Evolutionary conservation across 2,113 vertebrate genomes (phyloP).

Genomic region (Epinephelus fuscoguttatus): DNA sequence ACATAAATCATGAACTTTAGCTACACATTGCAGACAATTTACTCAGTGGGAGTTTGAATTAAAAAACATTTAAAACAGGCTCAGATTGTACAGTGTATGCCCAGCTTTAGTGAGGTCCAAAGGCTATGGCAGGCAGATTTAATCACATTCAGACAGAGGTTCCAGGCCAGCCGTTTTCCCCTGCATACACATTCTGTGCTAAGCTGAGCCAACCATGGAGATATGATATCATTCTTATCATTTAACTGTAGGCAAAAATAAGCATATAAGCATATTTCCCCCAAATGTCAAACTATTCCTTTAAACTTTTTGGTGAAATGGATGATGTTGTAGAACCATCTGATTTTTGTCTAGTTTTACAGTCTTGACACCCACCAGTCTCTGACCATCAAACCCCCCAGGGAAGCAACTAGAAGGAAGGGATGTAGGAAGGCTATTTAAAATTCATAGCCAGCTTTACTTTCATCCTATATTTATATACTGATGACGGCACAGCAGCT

Average conservation of each 20-base stretch:
- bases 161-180: too few relatives aligned
- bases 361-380: not conserved
- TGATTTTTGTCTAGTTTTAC: slow-evolving; percentile 16
- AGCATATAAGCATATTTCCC: not conserved
- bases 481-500: slow-evolving; percentile 28
- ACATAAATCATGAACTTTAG: too few relatives aligned
- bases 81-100: too few relatives aligned
- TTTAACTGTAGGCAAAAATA: not conserved
- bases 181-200: too few relatives aligned
- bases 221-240: too few relatives aligned
- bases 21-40: too few relatives aligned
- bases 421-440: slow-evolving; percentile 21
- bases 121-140: too few relatives aligned
- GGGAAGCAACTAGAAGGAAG: not conserved
- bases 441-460: slow-evolving; percentile 56
- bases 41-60: too few relatives aligned
- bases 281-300: not conserved
- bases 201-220: too few relatives aligned
- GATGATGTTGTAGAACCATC: not conserved
- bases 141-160: too few relatives aligned
- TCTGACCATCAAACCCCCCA: slow-evolving; percentile 4
- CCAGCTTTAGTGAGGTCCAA: too few relatives aligned
- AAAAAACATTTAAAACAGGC: too few relatives aligned
- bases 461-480: slow-evolving; percentile 57
- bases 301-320: not conserved